Conservation (phyloP, 2,797 vertebrate species). For the Sebastes dallii region DNA sequence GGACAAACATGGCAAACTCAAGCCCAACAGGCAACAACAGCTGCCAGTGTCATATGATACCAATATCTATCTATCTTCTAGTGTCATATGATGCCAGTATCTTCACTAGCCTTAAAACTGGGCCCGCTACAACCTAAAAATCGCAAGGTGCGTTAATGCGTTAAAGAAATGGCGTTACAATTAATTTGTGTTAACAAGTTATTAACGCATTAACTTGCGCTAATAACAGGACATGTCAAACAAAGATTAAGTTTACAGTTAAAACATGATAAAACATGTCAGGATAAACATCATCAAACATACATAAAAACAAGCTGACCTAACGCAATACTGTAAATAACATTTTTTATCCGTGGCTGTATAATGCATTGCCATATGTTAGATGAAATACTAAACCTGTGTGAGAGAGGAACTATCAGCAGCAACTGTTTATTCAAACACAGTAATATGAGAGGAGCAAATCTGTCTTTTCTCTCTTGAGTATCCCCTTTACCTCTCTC, state of each 20-base stretch:
- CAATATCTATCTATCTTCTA: too few relatives aligned
- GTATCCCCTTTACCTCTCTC: neutral
- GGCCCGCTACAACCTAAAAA: too few relatives aligned
- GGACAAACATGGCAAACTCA: too few relatives aligned
- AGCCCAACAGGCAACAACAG: too few relatives aligned
- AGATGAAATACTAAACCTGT: slow-evolving; percentile 58
- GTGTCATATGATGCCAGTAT: too few relatives aligned
- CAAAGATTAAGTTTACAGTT: neutral
- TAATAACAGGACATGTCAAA: neutral
- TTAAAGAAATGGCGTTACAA: too few relatives aligned
- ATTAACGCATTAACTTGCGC: too few relatives aligned
- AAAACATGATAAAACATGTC: too few relatives aligned
- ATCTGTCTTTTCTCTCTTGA: slow-evolving; percentile 3
- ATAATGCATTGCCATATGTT: neutral
- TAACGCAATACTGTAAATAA: neutral
- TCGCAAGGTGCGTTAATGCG: too few relatives aligned
- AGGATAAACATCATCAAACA: neutral
- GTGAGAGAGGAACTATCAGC: slow-evolving; percentile 42
- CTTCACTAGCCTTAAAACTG: too few relatives aligned
- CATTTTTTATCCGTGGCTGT: neutral
- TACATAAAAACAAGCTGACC: neutral
- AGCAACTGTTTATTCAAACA: slow-evolving; percentile 50
- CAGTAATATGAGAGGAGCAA: slow-evolving; percentile 37
- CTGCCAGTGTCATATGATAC: too few relatives aligned
- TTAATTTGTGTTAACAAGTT: too few relatives aligned